These are phyloP conservation scores for Allophyes oxyacanthae DNA, from an alignment of 2,888 invertebrate species.

Conservation along the genomic window DNA sequence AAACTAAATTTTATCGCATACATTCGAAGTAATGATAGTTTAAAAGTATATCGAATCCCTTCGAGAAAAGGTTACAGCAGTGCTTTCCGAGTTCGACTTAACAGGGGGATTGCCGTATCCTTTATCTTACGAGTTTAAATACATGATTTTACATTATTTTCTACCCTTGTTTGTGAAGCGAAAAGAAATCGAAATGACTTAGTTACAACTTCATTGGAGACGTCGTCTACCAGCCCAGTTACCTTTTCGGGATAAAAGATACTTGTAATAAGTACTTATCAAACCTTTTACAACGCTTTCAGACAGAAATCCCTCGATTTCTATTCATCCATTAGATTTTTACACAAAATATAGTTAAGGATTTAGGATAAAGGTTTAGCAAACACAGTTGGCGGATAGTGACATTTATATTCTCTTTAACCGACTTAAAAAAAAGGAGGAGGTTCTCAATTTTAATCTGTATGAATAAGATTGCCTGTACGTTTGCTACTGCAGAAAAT, in stretches of 20 bases:
- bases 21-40: too few species aligned
- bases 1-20: not conserved
- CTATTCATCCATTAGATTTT: not conserved
- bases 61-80: too few species aligned
- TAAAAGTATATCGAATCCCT: too few species aligned
- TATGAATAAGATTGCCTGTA: not conserved
- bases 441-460: too few species aligned
- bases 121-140: too few species aligned
- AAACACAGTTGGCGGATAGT: too few species aligned
- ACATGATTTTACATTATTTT: not conserved
- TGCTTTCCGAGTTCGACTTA: too few species aligned
- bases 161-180: constrained; percentile 6
- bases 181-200: constrained; percentile 27
- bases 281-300: constrained; percentile 1
- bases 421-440: too few species aligned
- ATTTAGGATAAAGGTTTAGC: too few species aligned
- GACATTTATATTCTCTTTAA: too few species aligned
- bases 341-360: too few species aligned
- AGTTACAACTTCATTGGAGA: constrained; percentile 28
- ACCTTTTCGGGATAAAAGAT: constrained; percentile 22
- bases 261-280: constrained; percentile 6
- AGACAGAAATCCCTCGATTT: constrained; percentile 3
- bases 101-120: too few species aligned
- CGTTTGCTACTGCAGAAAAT: constrained; percentile 8
- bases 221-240: constrained; percentile 12